Evolutionary conservation across 2,113 vertebrate genomes (phyloP), one percentile per base, ranked within the genome.

Genomic region (Pongo abelii): DNA sequence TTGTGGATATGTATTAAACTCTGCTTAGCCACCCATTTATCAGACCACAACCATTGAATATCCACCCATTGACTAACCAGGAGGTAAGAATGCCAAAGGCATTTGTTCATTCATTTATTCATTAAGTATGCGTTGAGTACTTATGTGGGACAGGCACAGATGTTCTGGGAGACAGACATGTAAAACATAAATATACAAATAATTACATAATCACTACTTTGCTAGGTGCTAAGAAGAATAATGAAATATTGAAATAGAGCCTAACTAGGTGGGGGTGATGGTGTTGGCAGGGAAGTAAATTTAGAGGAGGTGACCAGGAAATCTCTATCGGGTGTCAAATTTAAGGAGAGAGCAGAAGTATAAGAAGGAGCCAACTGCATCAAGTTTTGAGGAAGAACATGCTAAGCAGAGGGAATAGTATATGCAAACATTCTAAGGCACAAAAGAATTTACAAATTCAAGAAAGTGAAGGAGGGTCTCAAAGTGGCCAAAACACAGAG

Each of bases 201-300:
- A 25, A 80, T 94, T 84, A 84, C 17, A 67, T 91, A 84, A 90
- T 75, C 72, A 77, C 0, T 18, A 79, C 13, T 92, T 94, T 97
- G 50, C 12, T 88, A 64, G 4, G 9, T 91, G 57, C 40, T 94
- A 38, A 80, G 79, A 94, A 90, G 9, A 85, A 89, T 86, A n/a
- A 85, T 69, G 75, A 94, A 11, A 46, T 72, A 79, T n/a, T 75
- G 30, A 96, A 83, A 83, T 27, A 1, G 6, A 87, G 8, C 25
- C 48, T 92, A 79, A 52, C 14, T 78, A 79, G 27, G 23, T 92
- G 35, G 13, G 17, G 22, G 25, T 84, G 32, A 88, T 88, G 32
- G 12, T 89, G 38, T 67, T 81, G 35, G 17, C 20, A 85, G 35
- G 22, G 8, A 85, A 94, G 17, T n/a, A 84, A 80, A 85, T 72